A percentile compares a stretch with the other conserved stretches of the same genome.
Conservation (phyloP, 2,797 vertebrate species). For the Megalops cyprinoides region DNA sequence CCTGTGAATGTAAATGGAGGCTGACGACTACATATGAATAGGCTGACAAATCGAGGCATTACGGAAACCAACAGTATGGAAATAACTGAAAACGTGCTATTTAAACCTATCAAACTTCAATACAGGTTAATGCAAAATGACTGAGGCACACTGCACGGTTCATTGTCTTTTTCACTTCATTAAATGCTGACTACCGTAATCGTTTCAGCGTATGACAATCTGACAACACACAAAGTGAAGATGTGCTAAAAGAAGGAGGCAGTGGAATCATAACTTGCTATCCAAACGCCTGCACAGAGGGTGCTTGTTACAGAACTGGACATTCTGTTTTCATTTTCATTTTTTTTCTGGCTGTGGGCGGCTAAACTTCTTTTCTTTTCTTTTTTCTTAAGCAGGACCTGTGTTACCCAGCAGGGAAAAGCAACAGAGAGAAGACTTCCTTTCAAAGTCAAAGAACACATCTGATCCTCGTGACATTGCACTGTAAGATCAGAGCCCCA, state of each 20-base stretch:
- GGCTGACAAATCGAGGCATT: too few relatives aligned
- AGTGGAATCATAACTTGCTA: background rate
- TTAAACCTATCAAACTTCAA: too few relatives aligned
- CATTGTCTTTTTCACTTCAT: too few relatives aligned
- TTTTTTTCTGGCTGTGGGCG: background rate
- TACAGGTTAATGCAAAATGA: background rate
- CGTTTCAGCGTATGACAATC: too few relatives aligned
- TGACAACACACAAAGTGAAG: too few relatives aligned
- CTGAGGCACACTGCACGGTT: background rate
- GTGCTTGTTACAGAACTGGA: background rate
- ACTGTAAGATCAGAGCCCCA: background rate
- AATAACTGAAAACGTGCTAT: too few relatives aligned
- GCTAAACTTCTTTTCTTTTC: background rate
- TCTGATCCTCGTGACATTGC: background rate
- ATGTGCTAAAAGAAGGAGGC: background rate
- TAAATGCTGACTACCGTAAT: too few relatives aligned
- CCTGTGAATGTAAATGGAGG: background rate
- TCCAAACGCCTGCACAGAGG: background rate
- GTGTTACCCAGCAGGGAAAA: background rate
- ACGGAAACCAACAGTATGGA: too few relatives aligned
- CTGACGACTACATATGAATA: too few relatives aligned
- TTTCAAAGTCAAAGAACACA: background rate
- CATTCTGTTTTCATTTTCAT: background rate
- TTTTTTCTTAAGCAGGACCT: background rate
- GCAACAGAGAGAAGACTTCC: background rate